These are phyloP conservation scores for Halocynthia aurantium DNA, from an alignment of 23 tunicate genomes.

Conservation along the genomic window DNA sequence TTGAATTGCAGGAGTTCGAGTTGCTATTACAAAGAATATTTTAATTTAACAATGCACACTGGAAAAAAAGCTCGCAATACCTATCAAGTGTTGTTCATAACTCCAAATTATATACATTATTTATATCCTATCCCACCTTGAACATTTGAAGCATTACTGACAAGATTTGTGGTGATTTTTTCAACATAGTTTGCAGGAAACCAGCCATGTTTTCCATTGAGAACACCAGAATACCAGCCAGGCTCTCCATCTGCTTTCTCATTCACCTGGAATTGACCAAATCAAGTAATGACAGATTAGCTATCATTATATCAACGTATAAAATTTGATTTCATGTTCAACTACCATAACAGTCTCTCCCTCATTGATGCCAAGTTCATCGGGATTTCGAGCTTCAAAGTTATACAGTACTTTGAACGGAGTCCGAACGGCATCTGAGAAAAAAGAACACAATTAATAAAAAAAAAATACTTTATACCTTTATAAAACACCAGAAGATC, in stretches of 20 bases:
- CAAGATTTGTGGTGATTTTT: conserved; percentile 9
- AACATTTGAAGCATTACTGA: neutral
- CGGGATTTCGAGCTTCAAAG: conserved; percentile 72
- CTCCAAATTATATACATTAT: neutral
- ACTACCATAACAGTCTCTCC: conserved; percentile 66
- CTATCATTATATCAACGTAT: neutral
- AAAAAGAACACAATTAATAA: neutral
- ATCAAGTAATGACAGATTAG: neutral
- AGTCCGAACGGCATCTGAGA: conserved; percentile 22
- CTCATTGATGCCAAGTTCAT: conserved; percentile 57
- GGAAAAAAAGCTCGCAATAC: neutral
- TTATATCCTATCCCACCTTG: neutral
- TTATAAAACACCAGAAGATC: no score
- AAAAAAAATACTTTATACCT: neutral
- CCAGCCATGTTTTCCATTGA: conserved; percentile 60
- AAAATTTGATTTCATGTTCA: neutral
- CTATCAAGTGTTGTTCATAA: neutral
- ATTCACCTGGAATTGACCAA: conserved; percentile 50
- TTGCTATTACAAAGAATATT: neutral
- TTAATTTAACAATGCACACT: neutral
- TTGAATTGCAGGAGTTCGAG: conserved; percentile 29
- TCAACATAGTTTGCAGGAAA: conserved; percentile 95
- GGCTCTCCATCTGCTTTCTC: conserved; percentile 86
- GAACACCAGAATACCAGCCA: conserved; percentile 85
- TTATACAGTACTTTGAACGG: conserved; percentile 59